Conservation (phyloP, 1,140 invertebrate genomes). For the Melipona quadrifasciata region DNA sequence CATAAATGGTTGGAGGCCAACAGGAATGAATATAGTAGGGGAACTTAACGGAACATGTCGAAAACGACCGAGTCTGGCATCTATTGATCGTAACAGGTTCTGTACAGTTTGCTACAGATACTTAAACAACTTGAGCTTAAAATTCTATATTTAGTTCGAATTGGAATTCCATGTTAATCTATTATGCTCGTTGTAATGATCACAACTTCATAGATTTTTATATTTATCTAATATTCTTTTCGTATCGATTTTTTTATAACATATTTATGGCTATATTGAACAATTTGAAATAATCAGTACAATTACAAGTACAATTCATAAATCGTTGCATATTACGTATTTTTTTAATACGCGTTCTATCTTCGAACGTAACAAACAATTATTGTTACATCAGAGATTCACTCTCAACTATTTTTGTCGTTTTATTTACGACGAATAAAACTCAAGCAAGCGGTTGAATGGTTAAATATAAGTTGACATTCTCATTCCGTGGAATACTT, state of each 20-base stretch:
- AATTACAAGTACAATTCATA: background rate
- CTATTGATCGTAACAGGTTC: slow-evolving; percentile 64
- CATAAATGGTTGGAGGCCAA: slow-evolving; percentile 59
- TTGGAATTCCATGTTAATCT: background rate
- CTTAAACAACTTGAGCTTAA: slow-evolving; percentile 39
- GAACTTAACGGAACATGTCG: slow-evolving; percentile 68
- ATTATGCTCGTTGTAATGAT: background rate
- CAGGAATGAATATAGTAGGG: slow-evolving; percentile 66
- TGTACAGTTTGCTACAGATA: slow-evolving; percentile 30
- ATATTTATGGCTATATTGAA: background rate
- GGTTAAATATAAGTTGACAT: slow-evolving; percentile 60
- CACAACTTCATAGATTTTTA: background rate
- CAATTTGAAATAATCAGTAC: background rate
- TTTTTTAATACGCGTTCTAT: background rate
- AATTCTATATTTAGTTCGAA: slow-evolving; percentile 49
- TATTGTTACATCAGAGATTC: background rate
- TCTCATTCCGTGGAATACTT: slow-evolving; percentile 62
- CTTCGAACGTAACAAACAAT: background rate
- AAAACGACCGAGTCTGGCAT: slow-evolving; percentile 63
- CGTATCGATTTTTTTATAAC: no score
- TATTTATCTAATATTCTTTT: background rate
- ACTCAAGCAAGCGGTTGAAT: slow-evolving; percentile 49
- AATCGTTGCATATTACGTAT: background rate
- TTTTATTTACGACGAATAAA: slow-evolving; percentile 30
- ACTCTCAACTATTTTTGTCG: slow-evolving; percentile 3